Evolutionary conservation across 1,140 invertebrate species (phyloP), one percentile per base, ranked within the genome.

Genomic region (Pseudomyrmex concolor): DNA sequence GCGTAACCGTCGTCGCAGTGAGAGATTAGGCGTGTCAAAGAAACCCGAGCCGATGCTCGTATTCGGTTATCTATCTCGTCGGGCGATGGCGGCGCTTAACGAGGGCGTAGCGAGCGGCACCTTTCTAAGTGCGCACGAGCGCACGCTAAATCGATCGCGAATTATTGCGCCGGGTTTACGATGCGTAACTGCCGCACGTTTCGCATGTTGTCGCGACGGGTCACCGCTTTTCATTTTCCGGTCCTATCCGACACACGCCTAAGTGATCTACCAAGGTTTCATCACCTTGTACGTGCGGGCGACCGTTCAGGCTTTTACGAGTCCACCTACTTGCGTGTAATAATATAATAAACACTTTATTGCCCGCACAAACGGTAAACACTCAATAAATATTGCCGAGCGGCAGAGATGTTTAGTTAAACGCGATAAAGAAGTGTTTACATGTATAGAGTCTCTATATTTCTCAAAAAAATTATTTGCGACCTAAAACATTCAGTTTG

Each of bases 161-260:
- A 88, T 87, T 87, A 88, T 84, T 81, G 78, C 85, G 48, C 17
- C 70, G 48, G 50, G 22, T 87, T 87, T 78, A 87, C 68, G 67
- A 15, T 48, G 55, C 66, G 19, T 87, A 86, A 73, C 22, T 62
- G 72, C 78, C 80, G 17, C 50, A 50, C 13, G 12, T 82, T 78
- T 59, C 64, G 66, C 34, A 19, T 64, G 43, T 77, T 64, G 48
- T 80, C 62, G n/a, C 74, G 48, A 59, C 19, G 43, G 13, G 8
- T 45, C 10, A 63, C n/a, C 71, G 72, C 72, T 86, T 83, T 86
- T 87, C 66, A 62, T 74, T 81, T 63, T n/a, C 48, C 15, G 34
- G n/a, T n/a, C 67, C 13, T 34, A 51, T 34, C 13, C 43, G 13
- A 7, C 1, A 57, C 17, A 22, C 43, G n/a, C 9, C 12, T 51